A percentile compares a stretch with the other conserved stretches of the same genome.
Conservation (phyloP, 2,888 invertebrate genomes). For the Caenorhabditis parvicauda region DNA sequence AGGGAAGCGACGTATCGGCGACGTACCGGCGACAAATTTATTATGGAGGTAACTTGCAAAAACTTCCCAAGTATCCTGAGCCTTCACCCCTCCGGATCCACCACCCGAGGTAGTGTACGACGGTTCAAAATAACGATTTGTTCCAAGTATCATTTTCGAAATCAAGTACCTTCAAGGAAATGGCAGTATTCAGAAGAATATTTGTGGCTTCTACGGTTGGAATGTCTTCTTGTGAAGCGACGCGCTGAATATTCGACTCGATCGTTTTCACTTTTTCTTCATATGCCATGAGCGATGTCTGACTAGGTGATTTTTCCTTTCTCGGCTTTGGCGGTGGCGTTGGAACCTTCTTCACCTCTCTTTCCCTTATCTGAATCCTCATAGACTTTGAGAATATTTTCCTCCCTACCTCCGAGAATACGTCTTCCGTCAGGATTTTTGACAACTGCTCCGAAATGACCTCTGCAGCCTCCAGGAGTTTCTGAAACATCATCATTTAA, state of each 20-base stretch:
- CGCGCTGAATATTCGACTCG: conserved; percentile 20
- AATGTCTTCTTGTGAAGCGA: conserved; percentile 20
- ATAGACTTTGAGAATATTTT: not conserved
- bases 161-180: conserved; percentile 29
- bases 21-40: too few species aligned
- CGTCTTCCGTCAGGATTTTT: conserved; percentile 18
- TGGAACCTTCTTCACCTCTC: too few species aligned
- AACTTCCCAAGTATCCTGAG: not conserved
- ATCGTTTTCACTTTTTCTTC: conserved; percentile 25
- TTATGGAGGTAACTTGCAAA: not conserved
- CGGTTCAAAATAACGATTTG: too few species aligned
- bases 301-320: conserved; percentile 3
- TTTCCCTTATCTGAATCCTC: too few species aligned
- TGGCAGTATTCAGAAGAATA: conserved; percentile 36
- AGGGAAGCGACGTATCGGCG: too few species aligned
- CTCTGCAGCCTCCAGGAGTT: conserved; percentile 20
- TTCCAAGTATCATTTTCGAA: not conserved
- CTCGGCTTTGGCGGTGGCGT: not conserved
- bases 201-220: conserved; percentile 36
- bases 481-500: not conserved
- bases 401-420: conserved; percentile 9
- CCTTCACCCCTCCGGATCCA: too few species aligned
- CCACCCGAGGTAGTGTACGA: too few species aligned
- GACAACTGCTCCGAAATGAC: conserved; percentile 22
- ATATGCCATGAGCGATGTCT: conserved; percentile 15